Conservation (phyloP, 2,888 invertebrate genomes). For the Leucania comma region DNA sequence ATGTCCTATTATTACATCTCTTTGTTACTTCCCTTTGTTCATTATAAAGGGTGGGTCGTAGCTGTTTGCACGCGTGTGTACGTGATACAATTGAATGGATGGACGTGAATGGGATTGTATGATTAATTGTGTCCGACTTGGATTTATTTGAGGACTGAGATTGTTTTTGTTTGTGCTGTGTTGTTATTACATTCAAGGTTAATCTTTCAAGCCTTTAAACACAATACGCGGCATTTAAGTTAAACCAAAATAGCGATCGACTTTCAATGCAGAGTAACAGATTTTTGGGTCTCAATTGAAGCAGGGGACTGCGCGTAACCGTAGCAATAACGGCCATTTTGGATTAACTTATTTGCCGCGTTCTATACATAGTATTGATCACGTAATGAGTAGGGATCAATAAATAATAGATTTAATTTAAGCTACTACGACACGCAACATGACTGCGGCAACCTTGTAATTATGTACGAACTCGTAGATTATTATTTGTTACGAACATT, state of each 20-base stretch:
- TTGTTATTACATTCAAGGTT: slow-evolving; percentile 2
- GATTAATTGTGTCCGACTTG: slow-evolving; percentile 37
- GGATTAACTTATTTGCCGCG: no score
- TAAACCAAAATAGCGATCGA: no score
- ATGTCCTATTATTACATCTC: slow-evolving; percentile 51
- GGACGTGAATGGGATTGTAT: slow-evolving; percentile 38
- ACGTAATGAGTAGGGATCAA: background rate
- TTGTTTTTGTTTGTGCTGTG: slow-evolving; percentile 3
- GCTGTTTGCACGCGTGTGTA: slow-evolving; percentile 44
- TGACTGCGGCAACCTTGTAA: slow-evolving; percentile 7
- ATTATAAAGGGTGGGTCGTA: slow-evolving; percentile 32
- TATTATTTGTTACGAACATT: background rate
- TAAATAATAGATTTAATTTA: background rate
- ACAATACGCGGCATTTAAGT: no score
- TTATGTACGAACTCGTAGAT: slow-evolving; percentile 30
- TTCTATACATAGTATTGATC: slow-evolving; percentile 4
- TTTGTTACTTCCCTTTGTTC: slow-evolving; percentile 55
- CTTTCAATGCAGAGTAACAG: no score
- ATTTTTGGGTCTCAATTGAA: no score
- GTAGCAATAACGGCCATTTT: no score
- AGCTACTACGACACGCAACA: background rate
- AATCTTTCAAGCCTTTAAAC: no score
- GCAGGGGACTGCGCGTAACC: no score
- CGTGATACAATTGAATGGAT: slow-evolving; percentile 28
- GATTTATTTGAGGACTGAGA: background rate